Evolutionary conservation across 2,113 vertebrate species (phyloP), one percentile per base, ranked within the genome.

Genomic region (Vulpes lagopus): DNA sequence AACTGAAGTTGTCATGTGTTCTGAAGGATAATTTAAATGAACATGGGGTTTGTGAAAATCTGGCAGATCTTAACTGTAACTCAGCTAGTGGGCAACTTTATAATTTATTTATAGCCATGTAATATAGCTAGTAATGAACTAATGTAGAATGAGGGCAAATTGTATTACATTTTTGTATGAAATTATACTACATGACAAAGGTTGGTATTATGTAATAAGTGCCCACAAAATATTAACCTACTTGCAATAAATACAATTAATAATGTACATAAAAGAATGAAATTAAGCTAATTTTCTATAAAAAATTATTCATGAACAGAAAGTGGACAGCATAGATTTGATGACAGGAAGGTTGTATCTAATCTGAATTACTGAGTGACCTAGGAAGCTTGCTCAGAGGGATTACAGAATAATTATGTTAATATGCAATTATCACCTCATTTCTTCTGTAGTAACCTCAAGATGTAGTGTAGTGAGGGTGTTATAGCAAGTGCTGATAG

Each of bases 351-450:
- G 98, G 98, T 99, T 99, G 98, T 97, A 97, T 98, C 98, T 99
- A 97, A 98, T 98, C 98, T 98, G 99, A 99, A 98, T 99, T 98
- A 99, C 98, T 99, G 98, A 99, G 98, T 99, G 99, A 99, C 99
- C 99, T 98, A 98, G 98, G 98, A 99, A 98, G 98, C 98, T 99
- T 99, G 98, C 99, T 99, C 98, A 98, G 97, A 98, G 98, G 98
- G 98, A 99, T 99, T 99, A 98, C 98, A 97, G 98, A 99, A 99
- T 99, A 99, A 99, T 99, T 99, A 99, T 99, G 99, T 99, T 99
- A 99, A 99, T 99, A 99, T 99, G 99, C 99, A 99, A 99, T 99
- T 99, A 99, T 99, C 99, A 99, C 99, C 99, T 99, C 98, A 98
- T 99, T 99, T 99, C 99, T 99, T 99, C 99, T 99, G 97, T 98